Base-by-base conservation (phyloP, 2,797 vertebrate species). In the Falco naumanni region DNA sequence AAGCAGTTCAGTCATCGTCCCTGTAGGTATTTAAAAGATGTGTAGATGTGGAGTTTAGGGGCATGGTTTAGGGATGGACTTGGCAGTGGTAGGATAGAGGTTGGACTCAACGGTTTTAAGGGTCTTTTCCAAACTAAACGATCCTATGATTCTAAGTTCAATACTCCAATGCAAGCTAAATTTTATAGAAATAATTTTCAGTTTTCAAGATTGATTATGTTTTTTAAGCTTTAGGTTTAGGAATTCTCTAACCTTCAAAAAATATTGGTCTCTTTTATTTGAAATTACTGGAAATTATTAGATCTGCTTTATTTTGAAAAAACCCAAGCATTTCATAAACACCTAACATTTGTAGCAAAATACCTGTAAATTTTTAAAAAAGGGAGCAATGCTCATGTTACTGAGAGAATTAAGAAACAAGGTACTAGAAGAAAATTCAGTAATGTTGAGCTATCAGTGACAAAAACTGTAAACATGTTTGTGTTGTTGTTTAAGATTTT, bases 121-220 rank as follows among this genome's bases (percentile, higher is more conserved):
- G 10, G 3, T 31, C 14, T 60, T 41, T 41, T 41, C 41, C 41
- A 53, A 12, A 8, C 16, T 37, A 64, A 68, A 37, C 22, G 11
- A 45, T n/a, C 45, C 26, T 45, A 11, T 41, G 11, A 47, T 61
- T 79, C 41, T 41, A 41, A 71, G 59, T 94, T 97, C 56, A 81
- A n/a, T 95, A 47, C 24, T 93, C 88, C 89, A 95, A 84, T 89
- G 45, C 51, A 95, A 93, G 34, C n/a, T 81, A 91, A 93, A 75
- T 74, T 69, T 93, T 89, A 53, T 5, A 94, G 60, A 91, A 85
- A 68, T 90, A 78, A 87, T 76, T 68, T 76, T 70, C 53, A 76
- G 26, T 89, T 93, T 91, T 50, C 77, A 84, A 75, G 54, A 47
- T 8, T 51, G 48, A 54, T 66, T 74, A 39, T 60, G 13, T 22